Percentiles rank a stretch among this genome's conserved stretches.
Conservation (phyloP, 2,797 vertebrate genomes). For the Decapterus maruadsi region DNA sequence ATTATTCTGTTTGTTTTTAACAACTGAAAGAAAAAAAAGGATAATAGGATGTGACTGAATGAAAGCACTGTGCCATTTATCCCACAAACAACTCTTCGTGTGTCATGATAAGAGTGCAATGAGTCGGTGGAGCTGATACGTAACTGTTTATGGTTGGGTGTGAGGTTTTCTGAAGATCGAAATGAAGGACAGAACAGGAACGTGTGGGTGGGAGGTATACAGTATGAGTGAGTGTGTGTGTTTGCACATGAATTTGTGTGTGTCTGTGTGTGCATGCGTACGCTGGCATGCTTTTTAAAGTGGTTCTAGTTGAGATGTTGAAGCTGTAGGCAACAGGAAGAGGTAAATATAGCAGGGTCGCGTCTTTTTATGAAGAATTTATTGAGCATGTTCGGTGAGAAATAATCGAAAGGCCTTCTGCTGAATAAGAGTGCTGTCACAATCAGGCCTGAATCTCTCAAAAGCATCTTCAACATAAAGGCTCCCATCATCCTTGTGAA, state of each 20-base stretch:
- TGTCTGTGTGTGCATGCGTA: neutral
- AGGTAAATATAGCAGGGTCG: slow-evolving; percentile 54
- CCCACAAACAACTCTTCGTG: slow-evolving; percentile 24
- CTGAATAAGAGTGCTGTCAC: slow-evolving; percentile 24
- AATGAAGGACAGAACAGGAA: slow-evolving; percentile 50
- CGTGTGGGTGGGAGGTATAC: slow-evolving; percentile 26
- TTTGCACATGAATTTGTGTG: neutral
- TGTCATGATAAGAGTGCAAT: neutral
- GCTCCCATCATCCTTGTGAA: neutral
- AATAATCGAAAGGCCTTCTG: slow-evolving; percentile 36
- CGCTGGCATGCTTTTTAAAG: slow-evolving; percentile 30
- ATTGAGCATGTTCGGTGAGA: slow-evolving; percentile 41
- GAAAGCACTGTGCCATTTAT: slow-evolving; percentile 55
- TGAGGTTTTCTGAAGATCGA: slow-evolving; percentile 23
- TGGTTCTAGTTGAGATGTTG: slow-evolving; percentile 30
- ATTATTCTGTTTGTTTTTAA: slow-evolving; percentile 53
- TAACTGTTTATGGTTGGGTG: slow-evolving; percentile 22
- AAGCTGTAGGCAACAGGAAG: slow-evolving; percentile 45
- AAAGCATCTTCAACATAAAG: slow-evolving; percentile 40
- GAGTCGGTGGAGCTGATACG: slow-evolving; percentile 19
- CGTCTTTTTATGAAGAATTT: slow-evolving; percentile 45
- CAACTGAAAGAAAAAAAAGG: neutral
- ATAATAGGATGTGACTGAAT: slow-evolving; percentile 54
- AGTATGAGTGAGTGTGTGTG: slow-evolving; percentile 18
- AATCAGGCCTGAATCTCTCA: slow-evolving; percentile 38